These are phyloP conservation scores for Rhea pennata DNA, from an alignment of 2,113 vertebrate species.

Conservation along the genomic window DNA sequence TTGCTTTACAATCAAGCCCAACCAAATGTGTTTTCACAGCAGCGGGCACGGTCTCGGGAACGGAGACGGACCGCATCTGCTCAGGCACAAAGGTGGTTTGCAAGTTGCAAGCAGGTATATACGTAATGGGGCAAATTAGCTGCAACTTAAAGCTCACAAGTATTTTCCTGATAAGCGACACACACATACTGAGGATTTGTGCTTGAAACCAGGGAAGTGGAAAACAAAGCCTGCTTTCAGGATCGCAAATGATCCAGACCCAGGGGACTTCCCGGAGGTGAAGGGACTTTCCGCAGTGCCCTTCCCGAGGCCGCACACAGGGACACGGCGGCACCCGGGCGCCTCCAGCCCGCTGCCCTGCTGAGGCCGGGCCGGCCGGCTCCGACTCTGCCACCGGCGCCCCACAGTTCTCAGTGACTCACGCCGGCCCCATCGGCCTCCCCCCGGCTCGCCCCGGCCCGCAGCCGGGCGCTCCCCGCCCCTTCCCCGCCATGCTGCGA, in stretches of 20 bases:
- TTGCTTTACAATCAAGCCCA: not conserved
- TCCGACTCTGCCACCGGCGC: not conserved
- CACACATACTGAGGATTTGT: not conserved
- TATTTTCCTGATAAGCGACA: not conserved
- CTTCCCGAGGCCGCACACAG: accelerated
- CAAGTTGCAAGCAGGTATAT: not conserved
- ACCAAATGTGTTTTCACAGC: not conserved
- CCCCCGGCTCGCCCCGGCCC: no score
- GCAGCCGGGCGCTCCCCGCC: accelerated
- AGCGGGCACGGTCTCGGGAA: not conserved
- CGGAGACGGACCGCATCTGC: not conserved
- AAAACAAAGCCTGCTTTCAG: no score
- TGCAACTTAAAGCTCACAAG: not conserved
- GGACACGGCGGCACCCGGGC: no score
- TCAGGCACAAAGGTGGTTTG: not conserved
- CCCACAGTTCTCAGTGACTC: no score
- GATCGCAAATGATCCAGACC: accelerated
- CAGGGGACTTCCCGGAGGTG: not conserved
- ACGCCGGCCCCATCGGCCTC: no score
- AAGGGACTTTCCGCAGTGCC: accelerated
- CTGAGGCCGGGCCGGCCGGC: no score
- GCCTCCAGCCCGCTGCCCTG: no score
- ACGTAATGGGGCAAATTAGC: not conserved
- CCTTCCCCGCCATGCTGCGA: not conserved
- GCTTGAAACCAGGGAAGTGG: not conserved